These are phyloP conservation scores for Clistopyga incitator DNA, from an alignment of 2,888 invertebrate genomes.

Conservation along the genomic window DNA sequence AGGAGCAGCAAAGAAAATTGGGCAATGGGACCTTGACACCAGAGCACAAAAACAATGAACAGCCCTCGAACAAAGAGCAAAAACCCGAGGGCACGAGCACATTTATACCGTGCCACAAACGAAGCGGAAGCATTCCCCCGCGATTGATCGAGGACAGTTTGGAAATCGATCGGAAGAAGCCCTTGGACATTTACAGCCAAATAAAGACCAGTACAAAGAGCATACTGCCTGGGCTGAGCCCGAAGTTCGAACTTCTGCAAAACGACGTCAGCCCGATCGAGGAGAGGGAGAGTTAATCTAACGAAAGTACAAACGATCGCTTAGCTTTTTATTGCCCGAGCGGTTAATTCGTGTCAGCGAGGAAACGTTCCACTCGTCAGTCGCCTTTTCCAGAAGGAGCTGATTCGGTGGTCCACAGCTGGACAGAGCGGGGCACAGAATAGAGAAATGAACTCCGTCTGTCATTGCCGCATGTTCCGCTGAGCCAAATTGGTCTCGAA, in stretches of 20 bases:
- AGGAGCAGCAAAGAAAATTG: slow-evolving; percentile 85
- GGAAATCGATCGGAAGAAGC: slow-evolving; percentile 80
- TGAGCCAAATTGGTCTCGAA: slow-evolving; percentile 75
- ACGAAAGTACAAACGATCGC: slow-evolving; percentile 35
- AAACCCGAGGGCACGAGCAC: slow-evolving; percentile 81
- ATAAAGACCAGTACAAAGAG: slow-evolving; percentile 85
- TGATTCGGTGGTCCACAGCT: not conserved
- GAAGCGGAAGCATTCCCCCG: slow-evolving; percentile 86
- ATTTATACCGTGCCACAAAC: slow-evolving; percentile 85
- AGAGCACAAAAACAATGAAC: slow-evolving; percentile 75
- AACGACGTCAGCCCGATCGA: slow-evolving; percentile 85
- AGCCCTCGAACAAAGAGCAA: slow-evolving; percentile 68
- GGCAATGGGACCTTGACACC: slow-evolving; percentile 84
- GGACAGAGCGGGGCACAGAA: not conserved
- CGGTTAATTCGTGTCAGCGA: slow-evolving; percentile 2
- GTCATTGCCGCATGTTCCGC: slow-evolving; percentile 22
- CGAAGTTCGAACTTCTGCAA: slow-evolving; percentile 86
- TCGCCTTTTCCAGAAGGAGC: not conserved
- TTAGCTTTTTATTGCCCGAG: not conserved
- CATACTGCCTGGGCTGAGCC: slow-evolving; percentile 85
- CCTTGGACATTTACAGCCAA: slow-evolving; percentile 86
- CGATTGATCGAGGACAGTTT: slow-evolving; percentile 85
- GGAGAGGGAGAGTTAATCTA: slow-evolving; percentile 82
- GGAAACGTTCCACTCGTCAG: not conserved
- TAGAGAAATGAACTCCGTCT: slow-evolving; percentile 16